Evolutionary conservation across 2,888 invertebrate species (phyloP).

Genomic region (Sinotaia quadrata): DNA sequence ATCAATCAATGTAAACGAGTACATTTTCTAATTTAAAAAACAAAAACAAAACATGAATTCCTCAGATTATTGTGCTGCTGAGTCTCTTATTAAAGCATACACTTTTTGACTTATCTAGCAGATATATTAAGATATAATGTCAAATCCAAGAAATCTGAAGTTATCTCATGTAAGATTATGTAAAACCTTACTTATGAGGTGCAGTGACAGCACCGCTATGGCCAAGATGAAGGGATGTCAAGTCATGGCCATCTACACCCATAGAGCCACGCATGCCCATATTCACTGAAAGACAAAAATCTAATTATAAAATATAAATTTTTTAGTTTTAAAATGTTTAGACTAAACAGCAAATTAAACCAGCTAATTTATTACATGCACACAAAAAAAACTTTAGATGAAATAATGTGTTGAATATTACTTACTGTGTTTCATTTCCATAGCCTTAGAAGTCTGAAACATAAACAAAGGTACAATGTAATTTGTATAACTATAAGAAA

Average conservation of each 20-base stretch:
- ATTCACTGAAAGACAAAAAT: slow-evolving; percentile 13
- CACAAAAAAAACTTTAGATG: not conserved
- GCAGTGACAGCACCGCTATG: slow-evolving; percentile 31
- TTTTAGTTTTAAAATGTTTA: too few relatives aligned
- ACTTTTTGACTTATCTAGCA: too few relatives aligned
- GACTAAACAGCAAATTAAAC: too few relatives aligned
- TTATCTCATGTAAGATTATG: not conserved
- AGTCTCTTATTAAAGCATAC: too few relatives aligned
- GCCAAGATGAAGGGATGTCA: slow-evolving; percentile 14
- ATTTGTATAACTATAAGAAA: not conserved
- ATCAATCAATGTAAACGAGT: too few relatives aligned
- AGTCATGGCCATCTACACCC: not conserved
- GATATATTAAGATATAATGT: not conserved
- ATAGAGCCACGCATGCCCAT: slow-evolving; percentile 5
- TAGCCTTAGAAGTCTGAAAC: slow-evolving; percentile 17
- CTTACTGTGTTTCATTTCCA: slow-evolving; percentile 24
- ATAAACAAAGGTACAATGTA: not conserved
- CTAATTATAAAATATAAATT: too few relatives aligned
- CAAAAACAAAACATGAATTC: too few relatives aligned
- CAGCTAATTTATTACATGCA: slow-evolving; percentile 7
- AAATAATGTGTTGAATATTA: slow-evolving; percentile 1
- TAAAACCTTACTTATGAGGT: slow-evolving; percentile 32
- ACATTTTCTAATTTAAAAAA: too few relatives aligned
- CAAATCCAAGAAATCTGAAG: too few relatives aligned
- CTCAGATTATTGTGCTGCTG: too few relatives aligned